phyloP scores from a whole-genome alignment of 37 sponge, comb jelly and placozoan species.

The Aplysina aerophoba region DNA sequence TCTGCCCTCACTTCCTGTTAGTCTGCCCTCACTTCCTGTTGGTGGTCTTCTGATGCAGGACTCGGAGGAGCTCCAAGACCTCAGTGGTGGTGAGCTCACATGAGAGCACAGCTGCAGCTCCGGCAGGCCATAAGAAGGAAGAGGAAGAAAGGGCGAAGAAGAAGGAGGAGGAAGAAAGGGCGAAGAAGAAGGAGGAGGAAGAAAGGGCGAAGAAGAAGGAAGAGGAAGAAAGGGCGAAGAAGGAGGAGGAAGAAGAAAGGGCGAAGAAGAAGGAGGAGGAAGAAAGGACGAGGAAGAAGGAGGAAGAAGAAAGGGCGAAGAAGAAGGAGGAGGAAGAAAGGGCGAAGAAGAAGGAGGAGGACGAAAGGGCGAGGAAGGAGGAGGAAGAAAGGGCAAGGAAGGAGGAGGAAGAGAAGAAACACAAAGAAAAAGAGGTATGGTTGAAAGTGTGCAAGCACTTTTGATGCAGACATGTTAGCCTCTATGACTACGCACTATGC shows the following conservation, averaged over 20 bases:
- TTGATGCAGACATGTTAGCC: no score
- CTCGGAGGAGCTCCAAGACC: no score
- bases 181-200: neutral
- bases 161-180: neutral
- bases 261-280: neutral
- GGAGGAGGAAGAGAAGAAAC: no score
- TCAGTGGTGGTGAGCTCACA: neutral
- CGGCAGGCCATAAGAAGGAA: neutral
- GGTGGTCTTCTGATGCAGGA: no score
- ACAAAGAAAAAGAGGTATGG: conserved; percentile 21
- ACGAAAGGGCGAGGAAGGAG: no score
- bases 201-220: neutral
- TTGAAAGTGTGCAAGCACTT: no score
- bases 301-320: neutral
- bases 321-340: no score
- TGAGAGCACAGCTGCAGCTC: neutral
- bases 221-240: neutral
- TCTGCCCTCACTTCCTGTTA: no score
- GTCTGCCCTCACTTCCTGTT: no score
- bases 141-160: neutral
- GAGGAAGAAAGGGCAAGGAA: no score
- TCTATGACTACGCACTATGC: no score
- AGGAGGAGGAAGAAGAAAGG: neutral
- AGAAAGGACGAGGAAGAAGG: neutral
- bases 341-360: no score